Evolutionary conservation across 2,113 vertebrate species (phyloP), one percentile per base, ranked within the genome.

Genomic region (Gadus macrocephalus): DNA sequence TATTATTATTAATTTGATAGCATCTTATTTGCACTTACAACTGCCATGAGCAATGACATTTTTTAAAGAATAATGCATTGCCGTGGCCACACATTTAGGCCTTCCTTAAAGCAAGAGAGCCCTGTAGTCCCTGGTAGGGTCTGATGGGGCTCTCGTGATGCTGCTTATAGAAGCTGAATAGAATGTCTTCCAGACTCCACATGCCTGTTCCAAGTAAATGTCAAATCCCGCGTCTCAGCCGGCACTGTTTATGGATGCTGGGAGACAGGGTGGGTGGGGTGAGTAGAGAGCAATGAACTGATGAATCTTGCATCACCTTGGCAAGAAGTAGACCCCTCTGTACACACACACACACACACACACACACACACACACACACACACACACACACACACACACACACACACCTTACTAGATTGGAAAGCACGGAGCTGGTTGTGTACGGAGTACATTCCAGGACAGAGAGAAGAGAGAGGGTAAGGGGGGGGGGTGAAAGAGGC

Each of bases 301-400:
- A 69, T 79, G 62, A 83, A 69, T 81, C 59, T 71, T 65, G 28
- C 65, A 79, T 71, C 16, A 49, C 49, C 60, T 64, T 2, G 15
- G 66, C 69, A 70, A 62, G 69, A 28, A 28, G 42, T 49, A 49
- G 31, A 35, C 31, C 31, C 31, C 31, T 35, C 31, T 35, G 31
- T 7, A 7, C 0, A 64, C 64, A 22, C 17, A 3, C 68, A 69
- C 68, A 49, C 19, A 53, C 68, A 69, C 5, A 22, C 9, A 69
- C 25, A 63, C 66, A 66, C 72, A 35, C 4, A 38, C 68, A 20
- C 0, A 66, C 65, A 53, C 17, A 3, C 68, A 69, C 68, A 49
- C 19, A 53, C 68, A 69, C 5, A 22, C 9, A 71, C 25, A 63
- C 66, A 67, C 72, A 35, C 4, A 49, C 68, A 49, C 0, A 66